Evolutionary conservation across 1,140 invertebrate species (phyloP).

Genomic region (Drosophila busckii): DNA sequence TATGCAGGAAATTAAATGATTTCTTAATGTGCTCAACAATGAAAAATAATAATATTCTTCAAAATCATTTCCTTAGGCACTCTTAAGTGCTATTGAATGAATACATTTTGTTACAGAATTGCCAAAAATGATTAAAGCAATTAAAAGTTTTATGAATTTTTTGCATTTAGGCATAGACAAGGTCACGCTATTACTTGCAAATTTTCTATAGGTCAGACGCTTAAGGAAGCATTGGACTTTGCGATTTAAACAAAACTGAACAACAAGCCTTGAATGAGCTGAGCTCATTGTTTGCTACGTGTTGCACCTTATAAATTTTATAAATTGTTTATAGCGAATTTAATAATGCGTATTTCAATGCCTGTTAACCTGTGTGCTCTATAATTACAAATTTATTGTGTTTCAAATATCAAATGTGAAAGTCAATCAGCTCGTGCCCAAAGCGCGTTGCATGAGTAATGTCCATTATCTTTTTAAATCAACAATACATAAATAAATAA

Average conservation of each 20-base stretch:
- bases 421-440: constrained; percentile 59
- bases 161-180: constrained; percentile 36
- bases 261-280: no score
- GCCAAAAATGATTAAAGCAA: constrained; percentile 34
- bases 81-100: constrained; percentile 48
- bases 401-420: constrained; percentile 43
- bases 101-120: constrained; percentile 9
- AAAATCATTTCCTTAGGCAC: constrained; percentile 41
- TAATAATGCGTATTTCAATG: no score
- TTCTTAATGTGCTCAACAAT: constrained; percentile 70
- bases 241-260: no score
- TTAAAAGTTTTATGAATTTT: constrained; percentile 32
- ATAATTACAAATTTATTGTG: constrained; percentile 29
- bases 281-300: no score
- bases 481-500: constrained; percentile 2
- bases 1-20: constrained; percentile 74
- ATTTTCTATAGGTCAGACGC: constrained; percentile 29
- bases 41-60: constrained; percentile 53
- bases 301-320: no score
- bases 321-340: no score
- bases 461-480: constrained; percentile 24
- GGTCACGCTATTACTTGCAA: constrained; percentile 64
- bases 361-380: constrained; percentile 12
- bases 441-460: constrained; percentile 18
- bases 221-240: no score